Evolutionary conservation across 2,888 invertebrate species (phyloP), one percentile per base, ranked within the genome.

Genomic region (Caenorhabditis virilis): DNA sequence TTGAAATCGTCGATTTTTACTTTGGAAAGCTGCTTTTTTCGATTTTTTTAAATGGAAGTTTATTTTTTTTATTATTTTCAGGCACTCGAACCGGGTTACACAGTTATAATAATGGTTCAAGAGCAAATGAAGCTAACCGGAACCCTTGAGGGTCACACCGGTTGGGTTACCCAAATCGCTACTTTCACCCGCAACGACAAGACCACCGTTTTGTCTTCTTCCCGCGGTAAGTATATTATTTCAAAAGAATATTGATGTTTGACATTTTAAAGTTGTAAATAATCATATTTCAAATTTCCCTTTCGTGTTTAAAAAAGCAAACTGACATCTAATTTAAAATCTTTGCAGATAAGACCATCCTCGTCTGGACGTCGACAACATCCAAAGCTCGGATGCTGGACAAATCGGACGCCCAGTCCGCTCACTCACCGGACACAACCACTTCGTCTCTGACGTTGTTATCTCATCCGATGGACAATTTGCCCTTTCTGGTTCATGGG

Each of bases 91-190:
- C 42, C 25, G 42, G 42, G 42, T 42, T 42, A 42, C 42, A 42
- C 42, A 38, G 56, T 50, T 36, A n/a, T n/a, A n/a, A n/a, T n/a
- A n/a, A 71, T 71, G 71, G 67, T 63, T 43, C 66, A 71, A 69
- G 95, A 95, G 89, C 92, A 93, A 83, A 88, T 97, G 84, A 93
- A 94, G 85, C 88, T 95, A 68, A 89, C 93, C 85, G 97, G 97
- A 58, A 93, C 91, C 85, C 90, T 98, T 78, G 88, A 90, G 83
- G 98, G 98, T 51, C 98, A 99, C 87, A 94, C 92, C 89, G 95
- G 93, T 79, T 97, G 95, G 95, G 95, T 98, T 79, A 98, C 98
- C 59, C 98, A 98, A 89, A 97, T 98, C 83, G 95, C 97, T 48
- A 97, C 98, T 62, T 97, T 95, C 84, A 94, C 95, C 23, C 93